These are phyloP conservation scores for Heloderma charlesbogerti DNA, from an alignment of 2,113 vertebrate genomes.

Conservation along the genomic window DNA sequence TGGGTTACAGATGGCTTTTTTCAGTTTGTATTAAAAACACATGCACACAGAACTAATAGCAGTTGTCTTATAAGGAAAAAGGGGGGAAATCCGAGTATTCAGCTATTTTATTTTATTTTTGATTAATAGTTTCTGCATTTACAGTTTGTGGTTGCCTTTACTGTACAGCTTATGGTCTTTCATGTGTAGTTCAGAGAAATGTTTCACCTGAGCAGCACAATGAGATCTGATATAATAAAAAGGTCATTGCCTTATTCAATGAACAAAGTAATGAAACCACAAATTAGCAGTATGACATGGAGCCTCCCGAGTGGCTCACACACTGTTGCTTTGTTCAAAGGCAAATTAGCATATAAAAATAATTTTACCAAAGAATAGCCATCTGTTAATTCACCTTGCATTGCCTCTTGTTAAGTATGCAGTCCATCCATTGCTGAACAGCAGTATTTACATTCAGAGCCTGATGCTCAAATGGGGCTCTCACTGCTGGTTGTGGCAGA, in stretches of 20 bases:
- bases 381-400: neutral
- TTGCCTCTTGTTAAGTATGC: neutral
- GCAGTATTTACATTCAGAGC: neutral
- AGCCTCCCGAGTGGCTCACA: neutral
- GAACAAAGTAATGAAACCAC: slow-evolving; percentile 32
- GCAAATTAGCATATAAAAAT: slow-evolving; percentile 5
- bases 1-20: neutral
- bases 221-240: slow-evolving; percentile 32
- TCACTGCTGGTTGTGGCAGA: neutral
- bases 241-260: neutral
- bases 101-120: neutral
- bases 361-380: neutral
- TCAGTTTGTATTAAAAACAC: neutral
- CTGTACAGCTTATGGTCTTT: neutral
- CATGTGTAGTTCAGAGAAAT: slow-evolving; percentile 12
- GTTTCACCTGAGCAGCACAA: slow-evolving; percentile 15
- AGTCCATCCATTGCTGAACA: neutral
- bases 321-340: slow-evolving; percentile 1
- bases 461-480: neutral
- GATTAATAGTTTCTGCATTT: slow-evolving; percentile 5
- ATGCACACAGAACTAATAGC: neutral
- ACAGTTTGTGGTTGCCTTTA: slow-evolving; percentile 2
- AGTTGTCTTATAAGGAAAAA: neutral
- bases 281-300: slow-evolving; percentile 31
- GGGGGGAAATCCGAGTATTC: neutral